These are phyloP conservation scores for Alaudala cheleensis DNA, from an alignment of 2,113 vertebrate species.

Conservation along the genomic window DNA sequence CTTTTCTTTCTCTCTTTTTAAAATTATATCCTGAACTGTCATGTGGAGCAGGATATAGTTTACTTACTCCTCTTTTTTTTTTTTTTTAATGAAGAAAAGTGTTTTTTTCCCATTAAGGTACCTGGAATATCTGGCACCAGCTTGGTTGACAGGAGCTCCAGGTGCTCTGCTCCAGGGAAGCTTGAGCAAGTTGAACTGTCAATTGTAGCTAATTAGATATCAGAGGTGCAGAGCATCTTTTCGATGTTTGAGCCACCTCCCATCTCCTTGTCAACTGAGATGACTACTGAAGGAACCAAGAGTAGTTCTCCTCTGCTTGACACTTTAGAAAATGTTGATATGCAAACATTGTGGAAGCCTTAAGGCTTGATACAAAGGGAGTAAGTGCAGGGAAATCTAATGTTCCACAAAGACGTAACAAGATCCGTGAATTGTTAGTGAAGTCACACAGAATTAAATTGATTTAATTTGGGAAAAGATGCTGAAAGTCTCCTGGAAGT, in stretches of 20 bases:
- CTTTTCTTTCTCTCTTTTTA: too few relatives aligned
- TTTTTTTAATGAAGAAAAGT: neutral
- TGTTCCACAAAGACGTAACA: neutral
- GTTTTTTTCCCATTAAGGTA: neutral
- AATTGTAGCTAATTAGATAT: neutral
- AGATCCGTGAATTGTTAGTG: neutral
- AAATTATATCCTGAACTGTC: neutral
- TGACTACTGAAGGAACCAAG: neutral
- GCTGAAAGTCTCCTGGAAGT: neutral
- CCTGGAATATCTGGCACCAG: neutral
- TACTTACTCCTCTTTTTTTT: neutral
- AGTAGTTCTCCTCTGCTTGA: neutral
- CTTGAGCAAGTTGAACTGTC: neutral
- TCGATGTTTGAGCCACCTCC: neutral
- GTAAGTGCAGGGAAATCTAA: neutral
- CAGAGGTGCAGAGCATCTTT: neutral
- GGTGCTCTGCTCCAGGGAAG: neutral
- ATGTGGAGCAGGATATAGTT: neutral
- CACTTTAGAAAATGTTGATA: neutral
- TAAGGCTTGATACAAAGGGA: neutral
- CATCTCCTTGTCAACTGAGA: neutral
- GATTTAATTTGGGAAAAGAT: neutral
- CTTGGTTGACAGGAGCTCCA: neutral
- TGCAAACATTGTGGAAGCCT: neutral
- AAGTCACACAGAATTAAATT: neutral